phyloP scores from a whole-genome alignment of 1,140 invertebrate species.

The Drosophila pseudoananassae region DNA sequence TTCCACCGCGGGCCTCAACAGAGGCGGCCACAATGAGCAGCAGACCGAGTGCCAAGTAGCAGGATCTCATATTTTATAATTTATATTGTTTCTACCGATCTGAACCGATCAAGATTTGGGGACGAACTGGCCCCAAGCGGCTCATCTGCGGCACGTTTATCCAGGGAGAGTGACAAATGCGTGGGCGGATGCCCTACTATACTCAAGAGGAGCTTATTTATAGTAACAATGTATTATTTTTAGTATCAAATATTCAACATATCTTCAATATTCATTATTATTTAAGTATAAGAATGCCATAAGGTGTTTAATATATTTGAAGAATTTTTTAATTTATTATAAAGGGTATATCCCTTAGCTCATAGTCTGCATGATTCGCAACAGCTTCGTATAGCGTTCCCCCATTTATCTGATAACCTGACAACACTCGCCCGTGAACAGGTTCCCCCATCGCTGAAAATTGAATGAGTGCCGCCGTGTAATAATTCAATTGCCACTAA shows the following conservation, averaged over 20 bases:
- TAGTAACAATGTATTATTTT: too few species aligned
- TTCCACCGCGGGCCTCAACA: conserved; percentile 64
- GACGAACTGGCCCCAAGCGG: conserved; percentile 51
- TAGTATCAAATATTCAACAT: too few species aligned
- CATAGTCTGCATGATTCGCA: not conserved
- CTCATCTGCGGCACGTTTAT: conserved; percentile 56
- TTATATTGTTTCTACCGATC: conserved; percentile 23
- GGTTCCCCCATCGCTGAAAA: conserved; percentile 52
- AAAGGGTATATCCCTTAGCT: not conserved
- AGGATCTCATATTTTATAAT: conserved; percentile 48
- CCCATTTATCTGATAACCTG: conserved; percentile 15
- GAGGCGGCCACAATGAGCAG: conserved; percentile 41
- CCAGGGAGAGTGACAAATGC: conserved; percentile 49
- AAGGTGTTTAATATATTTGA: not conserved
- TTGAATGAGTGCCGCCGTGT: conserved; percentile 80
- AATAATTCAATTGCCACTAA: conserved; percentile 81
- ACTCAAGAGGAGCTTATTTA: not conserved
- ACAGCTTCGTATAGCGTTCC: conserved; percentile 5
- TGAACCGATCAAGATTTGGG: conserved; percentile 41
- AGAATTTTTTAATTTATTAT: too few species aligned
- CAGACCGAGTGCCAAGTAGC: conserved; percentile 32
- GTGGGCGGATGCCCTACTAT: conserved; percentile 44
- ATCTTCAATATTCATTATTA: not conserved
- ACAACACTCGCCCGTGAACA: conserved; percentile 13
- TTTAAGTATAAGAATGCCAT: too few species aligned